These are phyloP conservation scores for Dinoponera quadriceps DNA, from an alignment of 1,140 invertebrate species.

Conservation along the genomic window DNA sequence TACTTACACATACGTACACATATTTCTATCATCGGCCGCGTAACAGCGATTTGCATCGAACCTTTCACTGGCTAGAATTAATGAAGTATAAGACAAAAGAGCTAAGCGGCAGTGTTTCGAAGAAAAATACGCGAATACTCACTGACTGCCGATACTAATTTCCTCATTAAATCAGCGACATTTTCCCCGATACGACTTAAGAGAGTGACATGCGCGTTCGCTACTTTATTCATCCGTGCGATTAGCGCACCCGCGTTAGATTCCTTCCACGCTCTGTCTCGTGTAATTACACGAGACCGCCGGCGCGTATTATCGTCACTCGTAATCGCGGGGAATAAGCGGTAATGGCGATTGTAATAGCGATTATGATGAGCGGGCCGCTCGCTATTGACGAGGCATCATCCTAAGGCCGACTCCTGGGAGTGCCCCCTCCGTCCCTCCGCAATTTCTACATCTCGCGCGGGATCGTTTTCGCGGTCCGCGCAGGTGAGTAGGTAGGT, in stretches of 20 bases:
- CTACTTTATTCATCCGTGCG: slow-evolving; percentile 32
- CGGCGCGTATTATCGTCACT: slow-evolving; percentile 61
- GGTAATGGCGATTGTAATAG: slow-evolving; percentile 61
- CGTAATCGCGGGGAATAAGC: slow-evolving; percentile 61
- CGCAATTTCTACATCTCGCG: slow-evolving; percentile 37
- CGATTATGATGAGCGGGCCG: too few species aligned
- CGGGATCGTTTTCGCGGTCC: slow-evolving; percentile 40
- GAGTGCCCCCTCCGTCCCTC: background rate
- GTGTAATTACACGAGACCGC: slow-evolving; percentile 54
- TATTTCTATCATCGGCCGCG: too few species aligned
- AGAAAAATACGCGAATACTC: too few species aligned
- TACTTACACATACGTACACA: too few species aligned
- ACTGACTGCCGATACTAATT: too few species aligned
- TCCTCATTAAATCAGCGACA: too few species aligned
- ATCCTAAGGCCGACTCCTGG: background rate
- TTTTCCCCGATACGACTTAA: too few species aligned
- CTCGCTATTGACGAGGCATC: slow-evolving; percentile 55
- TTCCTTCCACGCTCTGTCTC: slow-evolving; percentile 44
- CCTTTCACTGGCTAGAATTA: too few species aligned
- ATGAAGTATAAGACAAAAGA: too few species aligned
- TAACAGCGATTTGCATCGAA: too few species aligned
- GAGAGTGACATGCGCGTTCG: slow-evolving; percentile 13
- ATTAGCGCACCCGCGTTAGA: slow-evolving; percentile 50
- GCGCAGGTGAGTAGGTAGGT: slow-evolving; percentile 1
- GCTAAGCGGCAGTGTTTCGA: too few species aligned